These are phyloP conservation scores for Rhinolophus ferrumequinum DNA, from an alignment of 2,113 vertebrate genomes.

Conservation along the genomic window DNA sequence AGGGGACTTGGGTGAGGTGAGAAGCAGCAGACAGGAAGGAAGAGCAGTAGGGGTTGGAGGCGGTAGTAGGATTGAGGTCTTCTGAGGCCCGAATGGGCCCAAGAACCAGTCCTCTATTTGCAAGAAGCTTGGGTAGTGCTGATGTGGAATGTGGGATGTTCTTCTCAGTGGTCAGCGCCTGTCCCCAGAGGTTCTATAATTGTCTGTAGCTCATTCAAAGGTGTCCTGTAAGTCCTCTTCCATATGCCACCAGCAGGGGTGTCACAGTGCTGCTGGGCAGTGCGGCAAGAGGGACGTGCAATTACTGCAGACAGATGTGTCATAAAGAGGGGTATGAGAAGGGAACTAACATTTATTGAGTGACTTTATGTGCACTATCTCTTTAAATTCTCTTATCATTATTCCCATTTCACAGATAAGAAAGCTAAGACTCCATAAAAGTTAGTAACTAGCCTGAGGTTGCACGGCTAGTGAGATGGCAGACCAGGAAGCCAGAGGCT, in stretches of 20 bases:
- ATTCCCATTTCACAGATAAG: neutral
- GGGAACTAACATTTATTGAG: neutral
- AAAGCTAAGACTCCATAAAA: neutral
- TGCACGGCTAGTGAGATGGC: neutral
- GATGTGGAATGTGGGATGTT: neutral
- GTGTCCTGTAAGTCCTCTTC: neutral
- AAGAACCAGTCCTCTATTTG: neutral
- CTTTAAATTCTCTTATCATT: neutral
- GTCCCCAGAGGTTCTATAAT: neutral
- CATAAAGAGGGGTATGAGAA: neutral
- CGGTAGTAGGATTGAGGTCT: neutral
- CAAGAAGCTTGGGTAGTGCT: neutral
- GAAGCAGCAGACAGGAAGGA: neutral
- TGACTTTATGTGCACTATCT: neutral
- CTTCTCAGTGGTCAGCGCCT: neutral
- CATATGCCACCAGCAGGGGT: accelerated
- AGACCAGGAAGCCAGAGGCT: neutral
- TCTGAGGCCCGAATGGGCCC: neutral
- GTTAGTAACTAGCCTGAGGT: neutral
- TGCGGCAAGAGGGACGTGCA: neutral
- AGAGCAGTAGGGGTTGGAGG: neutral
- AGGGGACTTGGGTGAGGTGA: neutral
- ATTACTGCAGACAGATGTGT: neutral
- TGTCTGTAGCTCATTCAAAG: neutral
- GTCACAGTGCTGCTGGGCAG: neutral